phyloP scores from a whole-genome alignment of 2,113 vertebrate species.

The Lota lota region DNA sequence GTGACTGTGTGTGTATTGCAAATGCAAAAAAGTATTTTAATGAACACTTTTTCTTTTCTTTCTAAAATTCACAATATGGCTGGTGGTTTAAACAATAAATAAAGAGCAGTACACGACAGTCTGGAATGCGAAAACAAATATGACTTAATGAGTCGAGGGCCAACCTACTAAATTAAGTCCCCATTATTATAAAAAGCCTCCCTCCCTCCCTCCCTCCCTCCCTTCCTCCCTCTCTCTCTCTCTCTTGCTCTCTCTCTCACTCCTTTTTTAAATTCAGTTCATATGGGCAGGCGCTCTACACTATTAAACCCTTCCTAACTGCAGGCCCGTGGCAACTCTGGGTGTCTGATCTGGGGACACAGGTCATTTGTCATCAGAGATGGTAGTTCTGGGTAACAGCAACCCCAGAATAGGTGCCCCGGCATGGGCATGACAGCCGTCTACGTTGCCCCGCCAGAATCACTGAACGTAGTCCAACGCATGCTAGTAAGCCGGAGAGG shows the following conservation, averaged over 20 bases:
- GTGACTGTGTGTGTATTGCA: background rate
- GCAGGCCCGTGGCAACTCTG: conserved; percentile 49
- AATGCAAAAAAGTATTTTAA: background rate
- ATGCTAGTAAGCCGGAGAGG: conserved; percentile 11
- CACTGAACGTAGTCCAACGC: conserved; percentile 47
- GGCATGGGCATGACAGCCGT: conserved; percentile 47
- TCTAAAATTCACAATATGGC: background rate
- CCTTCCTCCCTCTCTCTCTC: conserved; percentile 18
- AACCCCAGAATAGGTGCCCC: conserved; percentile 49
- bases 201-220: conserved; percentile 28
- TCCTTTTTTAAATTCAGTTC: conserved; percentile 59
- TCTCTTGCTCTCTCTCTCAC: conserved; percentile 12
- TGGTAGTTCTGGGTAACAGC: conserved; percentile 17
- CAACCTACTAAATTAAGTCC: conserved; percentile 25
- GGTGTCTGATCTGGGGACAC: conserved; percentile 64
- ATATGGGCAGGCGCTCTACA: conserved; percentile 62
- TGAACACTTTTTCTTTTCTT: background rate
- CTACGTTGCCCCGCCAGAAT: conserved; percentile 29
- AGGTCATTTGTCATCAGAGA: conserved; percentile 70
- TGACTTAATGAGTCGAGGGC: conserved; percentile 30
- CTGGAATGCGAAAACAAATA: conserved; percentile 2
- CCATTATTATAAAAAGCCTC: conserved; percentile 23
- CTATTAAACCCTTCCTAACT: conserved; percentile 63
- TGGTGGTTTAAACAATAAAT: conserved; percentile 4
- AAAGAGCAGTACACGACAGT: background rate